Evolutionary conservation across 2,113 vertebrate species (phyloP).

Genomic region (Leptocoma aspasia): DNA sequence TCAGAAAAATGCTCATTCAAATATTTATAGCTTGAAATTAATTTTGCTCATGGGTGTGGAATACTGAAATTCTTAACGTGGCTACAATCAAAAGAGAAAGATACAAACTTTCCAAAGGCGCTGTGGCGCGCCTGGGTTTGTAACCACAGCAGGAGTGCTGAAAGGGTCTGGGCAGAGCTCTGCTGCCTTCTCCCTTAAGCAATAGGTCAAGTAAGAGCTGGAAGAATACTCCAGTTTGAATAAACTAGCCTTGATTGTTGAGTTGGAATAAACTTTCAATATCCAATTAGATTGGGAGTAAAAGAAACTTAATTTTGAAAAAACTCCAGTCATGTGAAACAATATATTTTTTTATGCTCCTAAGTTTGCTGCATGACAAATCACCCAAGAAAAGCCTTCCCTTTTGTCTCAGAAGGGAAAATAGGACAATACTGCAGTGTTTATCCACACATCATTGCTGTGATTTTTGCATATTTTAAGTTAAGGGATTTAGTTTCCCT

Average conservation of each 20-base stretch:
- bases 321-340: not conserved
- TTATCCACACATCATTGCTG: not conserved
- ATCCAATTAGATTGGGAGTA: not conserved
- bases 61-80: not conserved
- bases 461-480: not conserved
- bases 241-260: not conserved
- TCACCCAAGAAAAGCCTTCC: not conserved
- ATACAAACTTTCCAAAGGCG: not conserved
- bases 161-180: not conserved
- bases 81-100: not conserved
- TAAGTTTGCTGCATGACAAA: not conserved
- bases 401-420: not conserved
- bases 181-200: not conserved
- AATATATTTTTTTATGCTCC: not conserved
- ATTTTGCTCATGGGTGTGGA: not conserved
- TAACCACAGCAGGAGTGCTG: not conserved
- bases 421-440: not conserved
- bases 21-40: not conserved
- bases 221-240: not conserved
- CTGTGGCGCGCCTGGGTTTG: not conserved
- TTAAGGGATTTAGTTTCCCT: not conserved
- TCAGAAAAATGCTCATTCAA: not conserved
- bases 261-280: not conserved
- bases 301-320: not conserved
- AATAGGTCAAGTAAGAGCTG: not conserved